Evolutionary conservation across 2,888 invertebrate genomes (phyloP), one percentile per base, ranked within the genome.

Genomic region (Athalia cordata): DNA sequence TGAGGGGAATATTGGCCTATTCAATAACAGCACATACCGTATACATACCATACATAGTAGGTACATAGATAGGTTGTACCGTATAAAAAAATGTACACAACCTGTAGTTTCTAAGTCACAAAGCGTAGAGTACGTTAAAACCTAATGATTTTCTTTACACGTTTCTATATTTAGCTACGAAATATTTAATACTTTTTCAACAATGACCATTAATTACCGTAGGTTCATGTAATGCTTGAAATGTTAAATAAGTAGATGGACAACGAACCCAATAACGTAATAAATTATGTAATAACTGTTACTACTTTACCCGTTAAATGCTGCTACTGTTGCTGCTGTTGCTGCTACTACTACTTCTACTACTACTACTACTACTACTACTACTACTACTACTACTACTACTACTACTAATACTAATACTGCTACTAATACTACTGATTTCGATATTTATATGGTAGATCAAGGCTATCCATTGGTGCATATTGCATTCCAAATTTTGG

Each of bases 161-260:
- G 13, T 76, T 85, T 85, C 82, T 83, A 83, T 77, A 66, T 78
- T 80, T 78, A 79, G 82, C 82, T 83, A 83, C 77, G 83, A 84
- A 84, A 84, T 84, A 84, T 88, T 88, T 87, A 83, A 86, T 87
- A 88, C 86, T 87, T 88, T 87, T 87, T 85, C 86, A 87, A 82
- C 15, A 50, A 59, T 57, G 8, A 45, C 45, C 52, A 61, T 72
- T 72, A 45, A 59, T 59, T 47, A 59, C 55, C 29, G 55, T 68
- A 29, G 68, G 43, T 15, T 49, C n/a, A 43, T 9, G 43, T 55
- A 68, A 55, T 29, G 29, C 29, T 61, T 9, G 47, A 72, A 65
- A 66, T 52, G 50, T 52, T 66, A 29, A 65, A 15, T n/a, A 29
- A 6, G 52, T 74, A 50, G 61, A 72, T 70, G 15, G 49, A 72